Percentiles rank a stretch among this genome's conserved stretches.
phyloP scores from a whole-genome alignment of 1,140 invertebrate genomes.

The Cecropterus lyciades region DNA sequence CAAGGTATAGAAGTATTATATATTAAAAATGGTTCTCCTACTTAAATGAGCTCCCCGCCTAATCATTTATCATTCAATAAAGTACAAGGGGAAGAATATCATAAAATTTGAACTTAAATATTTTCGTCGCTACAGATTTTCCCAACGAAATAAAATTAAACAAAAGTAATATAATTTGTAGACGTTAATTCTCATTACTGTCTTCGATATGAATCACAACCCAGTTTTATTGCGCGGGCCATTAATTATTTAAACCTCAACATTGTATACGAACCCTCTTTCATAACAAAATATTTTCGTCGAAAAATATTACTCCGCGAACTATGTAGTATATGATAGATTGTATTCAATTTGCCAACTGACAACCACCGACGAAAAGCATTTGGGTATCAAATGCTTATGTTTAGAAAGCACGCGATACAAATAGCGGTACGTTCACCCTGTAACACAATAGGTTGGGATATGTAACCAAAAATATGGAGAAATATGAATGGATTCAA shows the following conservation, averaged over 20 bases:
- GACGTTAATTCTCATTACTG: slow-evolving; percentile 32
- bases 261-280: slow-evolving; percentile 27
- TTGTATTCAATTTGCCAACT: slow-evolving; percentile 64
- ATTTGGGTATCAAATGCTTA: slow-evolving; percentile 67
- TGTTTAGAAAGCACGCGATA: slow-evolving; percentile 62
- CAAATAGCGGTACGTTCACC: slow-evolving; percentile 42
- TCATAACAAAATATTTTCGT: slow-evolving; percentile 45
- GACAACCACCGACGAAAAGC: slow-evolving; percentile 63
- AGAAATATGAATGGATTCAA: slow-evolving; percentile 16
- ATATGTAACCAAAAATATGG: slow-evolving; percentile 27
- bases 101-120: neutral
- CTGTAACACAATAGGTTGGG: slow-evolving; percentile 31
- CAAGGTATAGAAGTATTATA: too few relatives aligned
- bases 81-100: too few relatives aligned
- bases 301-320: slow-evolving; percentile 48
- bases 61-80: too few relatives aligned
- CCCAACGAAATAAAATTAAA: slow-evolving; percentile 22
- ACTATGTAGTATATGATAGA: slow-evolving; percentile 63
- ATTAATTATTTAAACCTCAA: slow-evolving; percentile 36
- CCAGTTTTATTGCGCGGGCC: slow-evolving; percentile 21
- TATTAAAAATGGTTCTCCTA: too few relatives aligned
- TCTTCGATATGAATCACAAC: slow-evolving; percentile 33
- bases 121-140: neutral
- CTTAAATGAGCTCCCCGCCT: too few relatives aligned
- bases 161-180: slow-evolving; percentile 18